These are phyloP conservation scores for Sipunculus nudus DNA, from an alignment of 2,888 invertebrate species.

Conservation along the genomic window DNA sequence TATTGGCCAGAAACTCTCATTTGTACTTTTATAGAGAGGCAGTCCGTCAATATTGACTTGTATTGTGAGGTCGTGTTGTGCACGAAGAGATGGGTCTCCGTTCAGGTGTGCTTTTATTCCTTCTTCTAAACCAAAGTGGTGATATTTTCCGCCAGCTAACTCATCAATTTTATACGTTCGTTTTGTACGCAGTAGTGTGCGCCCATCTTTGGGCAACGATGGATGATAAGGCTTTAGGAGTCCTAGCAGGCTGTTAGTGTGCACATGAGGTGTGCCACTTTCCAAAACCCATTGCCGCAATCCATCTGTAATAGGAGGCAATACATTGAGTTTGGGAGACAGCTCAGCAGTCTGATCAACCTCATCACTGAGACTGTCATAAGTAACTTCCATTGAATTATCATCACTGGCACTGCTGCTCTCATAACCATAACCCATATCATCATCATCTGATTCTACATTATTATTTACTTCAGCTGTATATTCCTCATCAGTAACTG, in stretches of 20 bases:
- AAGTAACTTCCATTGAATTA: too few relatives aligned
- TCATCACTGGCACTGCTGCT: too few relatives aligned
- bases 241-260: conserved; percentile 4
- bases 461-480: too few relatives aligned
- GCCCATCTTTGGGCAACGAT: conserved; percentile 7
- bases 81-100: not conserved
- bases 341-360: too few relatives aligned
- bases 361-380: too few relatives aligned
- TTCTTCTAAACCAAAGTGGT: conserved; percentile 11
- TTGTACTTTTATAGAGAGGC: conserved; percentile 15
- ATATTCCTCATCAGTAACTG: too few relatives aligned
- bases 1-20: conserved; percentile 15
- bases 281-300: conserved; percentile 12
- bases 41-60: conserved; percentile 18
- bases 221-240: conserved; percentile 6
- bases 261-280: conserved; percentile 1
- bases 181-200: not conserved
- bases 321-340: too few relatives aligned
- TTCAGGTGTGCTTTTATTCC: not conserved
- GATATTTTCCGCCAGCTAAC: conserved; percentile 14
- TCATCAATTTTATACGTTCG: conserved; percentile 1
- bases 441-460: too few relatives aligned
- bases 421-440: too few relatives aligned
- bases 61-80: not conserved
- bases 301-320: not conserved